Evolutionary conservation across 2,797 vertebrate species (phyloP), one percentile per base, ranked within the genome.

Genomic region (Hydrocynus forskahlii): DNA sequence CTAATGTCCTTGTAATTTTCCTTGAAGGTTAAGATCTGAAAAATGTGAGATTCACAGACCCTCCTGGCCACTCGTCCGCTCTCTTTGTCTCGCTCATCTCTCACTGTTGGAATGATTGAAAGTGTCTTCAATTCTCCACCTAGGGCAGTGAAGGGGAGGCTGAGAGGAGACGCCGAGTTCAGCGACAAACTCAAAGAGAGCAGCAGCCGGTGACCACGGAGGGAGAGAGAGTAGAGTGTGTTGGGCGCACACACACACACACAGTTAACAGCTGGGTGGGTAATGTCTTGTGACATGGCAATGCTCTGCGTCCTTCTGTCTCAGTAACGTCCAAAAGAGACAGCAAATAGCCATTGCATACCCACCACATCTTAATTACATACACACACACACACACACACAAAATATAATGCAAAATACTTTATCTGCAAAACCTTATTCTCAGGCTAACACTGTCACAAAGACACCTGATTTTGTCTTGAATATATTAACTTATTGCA

Each of bases 291-390:
- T 93, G 92, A 93, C 93, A 92, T 91, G 83, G 86, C 92, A 91
- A 87, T 90, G 91, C 91, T 92, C 89, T 79, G 89, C 91, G 90
- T 89, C 92, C 93, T 92, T 93, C 92, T 94, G 92, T 93, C 92
- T 92, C 89, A 87, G 90, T 88, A 91, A 88, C 89, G 91, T 91
- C 91, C 87, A 64, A 89, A 88, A 92, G 91, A 90, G 87, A 88
- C 89, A 90, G 91, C 90, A 92, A 93, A 93, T 90, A 91, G 91
- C 90, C 92, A 89, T 50, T 91, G 90, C 92, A 92, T 91, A 92
- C 92, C 92, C 92, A 91, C 91, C 93, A 93, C 92, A 92, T 93
- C 92, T 94, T 93, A 93, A 93, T 93, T 92, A 94, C 91, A 91
- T 85, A 90, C 92, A 50, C 67, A 70, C 43, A 23, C 67, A 68